Evolutionary conservation across 2,797 vertebrate species (phyloP).

Genomic region (Sebastiscus tertius): DNA sequence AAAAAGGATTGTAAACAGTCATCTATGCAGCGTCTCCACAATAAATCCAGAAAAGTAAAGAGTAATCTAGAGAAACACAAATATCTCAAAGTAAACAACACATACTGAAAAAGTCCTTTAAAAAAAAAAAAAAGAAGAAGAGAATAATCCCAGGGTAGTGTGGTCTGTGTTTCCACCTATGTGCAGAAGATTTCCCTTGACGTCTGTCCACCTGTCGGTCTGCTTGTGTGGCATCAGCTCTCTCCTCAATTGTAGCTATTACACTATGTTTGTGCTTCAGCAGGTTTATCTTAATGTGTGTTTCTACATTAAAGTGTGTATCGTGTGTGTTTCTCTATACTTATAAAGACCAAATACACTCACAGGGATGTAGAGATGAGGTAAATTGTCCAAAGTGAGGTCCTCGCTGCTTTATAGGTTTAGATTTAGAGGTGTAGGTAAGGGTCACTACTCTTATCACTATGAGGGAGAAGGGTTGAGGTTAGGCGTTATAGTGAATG

Average conservation of each 20-base stretch:
- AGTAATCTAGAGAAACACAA: slow-evolving; percentile 69
- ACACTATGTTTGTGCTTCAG: slow-evolving; percentile 78
- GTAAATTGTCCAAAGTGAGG: slow-evolving; percentile 45
- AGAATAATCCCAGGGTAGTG: slow-evolving; percentile 68
- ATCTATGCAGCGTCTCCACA: slow-evolving; percentile 75
- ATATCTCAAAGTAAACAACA: slow-evolving; percentile 49
- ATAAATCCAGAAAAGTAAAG: slow-evolving; percentile 67
- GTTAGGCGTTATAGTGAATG: slow-evolving; percentile 38
- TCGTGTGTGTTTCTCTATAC: slow-evolving; percentile 49
- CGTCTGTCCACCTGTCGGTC: slow-evolving; percentile 40
- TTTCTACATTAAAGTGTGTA: slow-evolving; percentile 27
- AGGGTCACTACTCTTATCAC: slow-evolving; percentile 10
- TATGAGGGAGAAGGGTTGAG: slow-evolving; percentile 14
- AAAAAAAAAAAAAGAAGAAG: slow-evolving; percentile 35
- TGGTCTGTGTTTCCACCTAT: slow-evolving; percentile 55
- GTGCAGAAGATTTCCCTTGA: slow-evolving; percentile 49
- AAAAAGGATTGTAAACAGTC: slow-evolving; percentile 91
- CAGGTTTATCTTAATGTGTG: slow-evolving; percentile 42
- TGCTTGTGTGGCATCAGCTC: slow-evolving; percentile 36
- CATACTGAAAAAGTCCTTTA: slow-evolving; percentile 71
- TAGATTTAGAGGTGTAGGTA: slow-evolving; percentile 39
- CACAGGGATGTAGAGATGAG: slow-evolving; percentile 44
- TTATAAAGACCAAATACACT: slow-evolving; percentile 60
- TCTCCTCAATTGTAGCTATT: slow-evolving; percentile 44
- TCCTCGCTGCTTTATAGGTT: slow-evolving; percentile 45